Base-by-base conservation (phyloP, 2,113 vertebrate species). In the Salminus brasiliensis region DNA sequence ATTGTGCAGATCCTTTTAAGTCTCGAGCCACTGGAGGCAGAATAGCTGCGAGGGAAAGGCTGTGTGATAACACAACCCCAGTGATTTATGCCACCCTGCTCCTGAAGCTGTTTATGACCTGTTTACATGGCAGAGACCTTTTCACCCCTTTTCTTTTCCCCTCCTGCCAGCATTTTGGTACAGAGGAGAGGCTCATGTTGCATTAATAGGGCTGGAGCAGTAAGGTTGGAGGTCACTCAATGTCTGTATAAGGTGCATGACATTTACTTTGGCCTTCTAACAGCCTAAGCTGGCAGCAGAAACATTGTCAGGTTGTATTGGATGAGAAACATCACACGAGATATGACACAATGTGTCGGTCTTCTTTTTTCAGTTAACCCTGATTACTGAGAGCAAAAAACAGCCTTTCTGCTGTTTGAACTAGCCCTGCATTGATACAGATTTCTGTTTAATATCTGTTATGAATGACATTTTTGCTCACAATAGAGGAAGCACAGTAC, bases 41-140 rank as follows among this genome's bases (percentile, higher is more conserved):
- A 62, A 74, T 34, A 72, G 72, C 85, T 41, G 12, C 49, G 77
- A 83, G 80, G 86, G 73, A 79, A 75, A 89, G 81, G 78, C 84
- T 69, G 39, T 81, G 82, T 66, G 84, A 87, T 84, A 85, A 85
- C 79, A 84, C 76, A 79, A 83, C 85, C 75, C 57, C 41, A 62
- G 57, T 83, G 81, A 85, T 85, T 84, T 85, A 74, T 75, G 80
- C 82, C 87, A 78, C 84, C 43, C 72, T 45, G 80, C 66, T 80
- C 70, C 75, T n/a, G 52, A 27, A 62, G 70, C 59, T 32, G 72
- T 75, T 75, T 69, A 75, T 36, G 65, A 23, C 63, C 72, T 69
- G 52, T 39, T 49, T 60, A 63, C 59, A 72, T 72, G 59, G 43
- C 30, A 34, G 29, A 67, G 39, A 43, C 39, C 13, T 53, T 59